Evolutionary conservation across 2,113 vertebrate species (phyloP), one percentile per base, ranked within the genome.

Genomic region (Cottus gobio): DNA sequence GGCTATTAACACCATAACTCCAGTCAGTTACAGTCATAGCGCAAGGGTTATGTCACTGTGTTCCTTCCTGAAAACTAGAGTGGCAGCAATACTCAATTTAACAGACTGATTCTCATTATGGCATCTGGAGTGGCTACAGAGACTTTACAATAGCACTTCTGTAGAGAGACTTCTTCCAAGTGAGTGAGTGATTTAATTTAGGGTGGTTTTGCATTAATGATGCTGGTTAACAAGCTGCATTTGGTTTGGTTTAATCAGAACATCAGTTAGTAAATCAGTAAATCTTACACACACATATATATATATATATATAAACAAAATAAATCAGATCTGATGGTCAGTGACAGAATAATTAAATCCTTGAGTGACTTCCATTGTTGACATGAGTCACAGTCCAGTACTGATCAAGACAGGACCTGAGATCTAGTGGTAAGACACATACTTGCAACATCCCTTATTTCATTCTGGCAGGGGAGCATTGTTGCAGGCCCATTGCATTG

Each of bases 1-100:
- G 77, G 66, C 57, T 63, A 36, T 69, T 66, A 58, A 31, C 48
- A 6, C 7, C 4, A 34, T 5, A 71, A 58, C 65, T 50, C 12
- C 4, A 68, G 57, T 64, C 36, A 46, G n/a, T 83, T 77, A 74
- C 22, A 75, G 46, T 75, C 79, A 79, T 46, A 82, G 71, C 62
- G 75, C 65, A 71, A 11, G 34, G 24, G 31, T 71, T 58, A 7
- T 30, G 28, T 85, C 68, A 80, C 24, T 36, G 7, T 52, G 22
- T 83, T 79, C 57, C 39, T 48, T 72, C 22, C 42, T 24, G 22
- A 26, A 34, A 66, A 60, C 28, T 39, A 56, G 11, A 46, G 26
- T 9, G 1, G 10, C 34, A 63, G 22, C 67, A 37, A 83, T 18
- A 30, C 22, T 42, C 2, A 10, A 52, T 8, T 48, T 7, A 24